Percentiles rank a stretch among this genome's conserved stretches.
phyloP scores from a whole-genome alignment of 2,888 invertebrate species.

The Proisotoma minuta region DNA sequence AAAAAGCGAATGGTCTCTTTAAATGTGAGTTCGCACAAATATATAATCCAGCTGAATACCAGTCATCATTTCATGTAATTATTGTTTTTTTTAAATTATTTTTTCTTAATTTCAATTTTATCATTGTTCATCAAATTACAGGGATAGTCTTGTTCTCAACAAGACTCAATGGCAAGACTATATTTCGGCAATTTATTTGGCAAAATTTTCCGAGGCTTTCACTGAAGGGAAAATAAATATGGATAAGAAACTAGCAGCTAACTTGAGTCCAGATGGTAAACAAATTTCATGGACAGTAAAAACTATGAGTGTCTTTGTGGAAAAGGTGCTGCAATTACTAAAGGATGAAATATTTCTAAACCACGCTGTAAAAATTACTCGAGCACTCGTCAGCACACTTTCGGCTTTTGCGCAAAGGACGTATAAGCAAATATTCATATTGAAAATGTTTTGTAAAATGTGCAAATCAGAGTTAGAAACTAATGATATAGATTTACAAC shows the following conservation, averaged over 20 bases:
- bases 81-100: too few species aligned
- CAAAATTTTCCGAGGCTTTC: background rate
- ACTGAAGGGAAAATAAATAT: background rate
- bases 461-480: background rate
- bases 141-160: too few species aligned
- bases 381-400: background rate
- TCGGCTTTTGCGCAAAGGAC: background rate
- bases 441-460: background rate
- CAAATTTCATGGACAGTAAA: background rate
- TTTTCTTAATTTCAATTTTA: too few species aligned
- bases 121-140: too few species aligned
- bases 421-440: background rate
- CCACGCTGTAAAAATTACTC: background rate
- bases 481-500: background rate
- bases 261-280: background rate
- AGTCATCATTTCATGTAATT: too few species aligned
- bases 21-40: background rate
- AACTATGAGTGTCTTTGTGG: background rate
- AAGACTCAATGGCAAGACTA: background rate
- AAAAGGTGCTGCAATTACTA: background rate
- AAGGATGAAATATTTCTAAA: background rate
- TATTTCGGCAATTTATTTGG: background rate
- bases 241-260: background rate
- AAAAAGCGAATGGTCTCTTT: background rate
- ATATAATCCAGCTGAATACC: background rate